Percentiles rank a stretch among this genome's conserved stretches.
Conservation (phyloP, 1,140 invertebrate genomes). For the Meteorus sp. region DNA sequence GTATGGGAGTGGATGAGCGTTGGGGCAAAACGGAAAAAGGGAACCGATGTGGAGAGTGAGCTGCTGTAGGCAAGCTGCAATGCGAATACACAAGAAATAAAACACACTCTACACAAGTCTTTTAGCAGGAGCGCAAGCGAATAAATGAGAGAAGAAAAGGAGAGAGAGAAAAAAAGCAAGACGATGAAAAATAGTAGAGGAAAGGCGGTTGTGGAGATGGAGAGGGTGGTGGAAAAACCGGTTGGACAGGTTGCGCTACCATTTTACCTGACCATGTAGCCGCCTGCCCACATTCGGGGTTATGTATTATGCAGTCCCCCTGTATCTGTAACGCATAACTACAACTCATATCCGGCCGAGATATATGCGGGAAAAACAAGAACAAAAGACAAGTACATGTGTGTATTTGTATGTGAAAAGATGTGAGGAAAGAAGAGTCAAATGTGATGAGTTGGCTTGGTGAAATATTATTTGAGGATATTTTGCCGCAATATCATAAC, state of each 20-base stretch:
- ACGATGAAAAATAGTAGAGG: conserved; percentile 8
- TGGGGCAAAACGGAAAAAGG: conserved; percentile 36
- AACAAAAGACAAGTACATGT: too few relatives aligned
- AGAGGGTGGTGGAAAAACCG: conserved; percentile 42
- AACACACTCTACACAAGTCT: too few relatives aligned
- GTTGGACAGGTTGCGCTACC: conserved; percentile 52
- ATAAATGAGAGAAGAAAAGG: conserved; percentile 5
- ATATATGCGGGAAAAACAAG: conserved; percentile 16
- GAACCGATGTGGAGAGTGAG: conserved; percentile 24
- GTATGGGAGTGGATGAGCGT: neutral
- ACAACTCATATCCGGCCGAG: conserved; percentile 35
- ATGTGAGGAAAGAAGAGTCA: too few relatives aligned
- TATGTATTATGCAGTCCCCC: conserved; percentile 51
- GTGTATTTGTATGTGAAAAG: too few relatives aligned
- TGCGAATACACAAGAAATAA: conserved; percentile 6
- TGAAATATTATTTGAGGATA: too few relatives aligned
- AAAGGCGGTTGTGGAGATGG: conserved; percentile 27
- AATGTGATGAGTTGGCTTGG: too few relatives aligned
- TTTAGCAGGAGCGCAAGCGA: neutral
- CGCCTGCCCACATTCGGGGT: conserved; percentile 43
- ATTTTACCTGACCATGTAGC: conserved; percentile 50
- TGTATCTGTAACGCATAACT: conserved; percentile 53
- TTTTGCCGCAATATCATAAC: too few relatives aligned
- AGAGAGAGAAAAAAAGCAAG: conserved; percentile 18
- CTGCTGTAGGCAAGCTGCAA: conserved; percentile 24